Evolutionary conservation across 1,140 invertebrate species (phyloP), one percentile per base, ranked within the genome.

Genomic region (Aphelenchoides avenae): DNA sequence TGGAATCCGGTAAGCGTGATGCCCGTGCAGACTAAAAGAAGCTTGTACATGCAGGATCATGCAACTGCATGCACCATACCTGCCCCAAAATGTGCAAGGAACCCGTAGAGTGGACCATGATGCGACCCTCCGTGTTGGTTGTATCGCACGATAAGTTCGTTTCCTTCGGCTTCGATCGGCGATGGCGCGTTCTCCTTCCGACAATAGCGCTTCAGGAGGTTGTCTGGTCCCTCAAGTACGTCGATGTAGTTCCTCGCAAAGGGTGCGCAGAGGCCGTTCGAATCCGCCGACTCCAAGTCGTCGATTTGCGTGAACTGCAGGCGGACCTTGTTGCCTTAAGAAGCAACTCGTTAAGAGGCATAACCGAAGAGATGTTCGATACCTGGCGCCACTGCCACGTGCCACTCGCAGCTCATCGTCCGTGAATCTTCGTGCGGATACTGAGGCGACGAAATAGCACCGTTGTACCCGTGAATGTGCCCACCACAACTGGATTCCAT

Each of bases 401-500:
- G 49, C 72, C 72, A 75, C 22, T 75, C 57, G 49, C 72, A 75
- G 31, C 64, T 59, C 27, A 71, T 20, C 1, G 52, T 41, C 11
- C 60, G 54, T 7, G 63, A 72, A 43, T 77, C 72, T 36, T 61
- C 55, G n/a, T 69, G 50, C 6, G 72, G 72, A 43, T 71, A 75
- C 39, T 75, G 72, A 0, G 72, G 72, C 31, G 72, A 47, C 1
- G 72, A 63, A 39, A 75, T 55, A 34, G 61, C 41, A 2, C 72
- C 72, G n/a, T 37, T 43, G 15, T 62, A 49, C 9, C 74, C 77
- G 24, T 59, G 61, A n/a, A 69, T 71, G 66, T 18, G 61, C 15
- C 80, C 80, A 42, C 80, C 80, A 77, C 80, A 81, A 71, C 70
- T 59, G 5, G 31, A 37, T 30, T 61, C 50, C 40, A 71, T 62